Evolutionary conservation across 2,113 vertebrate species (phyloP).

Genomic region (Amphilophus citrinellus): DNA sequence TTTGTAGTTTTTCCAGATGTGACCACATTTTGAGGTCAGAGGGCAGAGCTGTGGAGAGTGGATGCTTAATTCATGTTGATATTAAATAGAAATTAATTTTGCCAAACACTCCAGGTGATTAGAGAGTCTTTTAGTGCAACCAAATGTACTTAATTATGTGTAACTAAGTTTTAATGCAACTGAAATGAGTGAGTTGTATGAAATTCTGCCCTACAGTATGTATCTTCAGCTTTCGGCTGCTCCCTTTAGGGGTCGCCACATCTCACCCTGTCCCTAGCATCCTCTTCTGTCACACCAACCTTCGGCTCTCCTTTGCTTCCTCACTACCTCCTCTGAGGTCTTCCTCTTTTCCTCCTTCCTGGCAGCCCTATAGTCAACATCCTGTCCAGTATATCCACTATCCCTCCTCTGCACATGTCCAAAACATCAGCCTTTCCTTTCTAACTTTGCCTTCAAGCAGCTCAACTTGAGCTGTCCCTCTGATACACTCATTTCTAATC

Average conservation of each 20-base stretch:
- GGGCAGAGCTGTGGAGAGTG: neutral
- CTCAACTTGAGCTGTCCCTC: neutral
- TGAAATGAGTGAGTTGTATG: neutral
- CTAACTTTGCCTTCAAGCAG: neutral
- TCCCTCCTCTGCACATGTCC: neutral
- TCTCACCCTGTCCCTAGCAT: neutral
- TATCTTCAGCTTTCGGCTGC: rapidly evolving
- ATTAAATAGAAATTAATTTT: neutral
- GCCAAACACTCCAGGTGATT: neutral
- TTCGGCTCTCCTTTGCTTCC: too few species aligned
- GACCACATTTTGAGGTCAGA: neutral
- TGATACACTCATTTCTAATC: neutral
- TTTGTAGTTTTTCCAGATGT: neutral
- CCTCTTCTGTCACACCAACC: too few species aligned
- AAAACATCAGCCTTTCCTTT: neutral
- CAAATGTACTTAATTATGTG: neutral
- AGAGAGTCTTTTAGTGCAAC: neutral
- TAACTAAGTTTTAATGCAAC: too few species aligned
- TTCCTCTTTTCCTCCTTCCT: neutral
- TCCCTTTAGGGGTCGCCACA: neutral
- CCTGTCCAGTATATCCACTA: neutral
- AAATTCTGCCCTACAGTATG: neutral
- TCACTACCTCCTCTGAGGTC: too few species aligned
- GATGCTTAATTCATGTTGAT: neutral
- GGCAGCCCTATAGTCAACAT: neutral